phyloP scores from a whole-genome alignment of 2,888 invertebrate genomes.

The Perdita meconis region DNA sequence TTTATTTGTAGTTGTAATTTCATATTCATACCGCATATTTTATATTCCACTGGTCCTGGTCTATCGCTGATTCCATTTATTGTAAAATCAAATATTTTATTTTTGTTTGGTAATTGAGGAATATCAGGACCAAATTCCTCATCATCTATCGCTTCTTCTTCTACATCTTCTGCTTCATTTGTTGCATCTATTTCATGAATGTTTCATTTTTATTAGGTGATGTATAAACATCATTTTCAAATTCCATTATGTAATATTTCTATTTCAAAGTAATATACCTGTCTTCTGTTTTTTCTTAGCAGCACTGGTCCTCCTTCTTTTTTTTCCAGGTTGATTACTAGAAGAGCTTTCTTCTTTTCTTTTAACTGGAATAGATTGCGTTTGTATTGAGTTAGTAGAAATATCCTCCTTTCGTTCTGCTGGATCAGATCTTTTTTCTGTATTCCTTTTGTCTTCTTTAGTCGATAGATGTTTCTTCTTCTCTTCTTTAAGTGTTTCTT shows the following conservation, averaged over 20 bases:
- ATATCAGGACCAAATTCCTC: slow-evolving; percentile 4
- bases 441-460: no score
- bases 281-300: not conserved
- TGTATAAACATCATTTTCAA: not conserved
- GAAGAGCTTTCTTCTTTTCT: not conserved
- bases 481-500: no score
- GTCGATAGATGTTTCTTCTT: no score
- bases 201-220: not conserved
- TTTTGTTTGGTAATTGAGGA: slow-evolving; percentile 41
- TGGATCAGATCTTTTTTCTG: no score
- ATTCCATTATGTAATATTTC: not conserved
- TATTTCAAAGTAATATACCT: slow-evolving; percentile 5
- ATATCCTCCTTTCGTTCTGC: no score
- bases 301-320: not conserved
- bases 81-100: slow-evolving; percentile 54
- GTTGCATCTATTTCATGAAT: not conserved
- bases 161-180: not conserved
- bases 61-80: slow-evolving; percentile 48
- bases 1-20: no score
- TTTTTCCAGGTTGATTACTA: not conserved
- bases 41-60: slow-evolving; percentile 52
- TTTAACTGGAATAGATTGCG: no score
- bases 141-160: not conserved
- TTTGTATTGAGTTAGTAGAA: not conserved
- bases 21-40: slow-evolving; percentile 55